Base-by-base conservation (phyloP, 1,140 invertebrate genomes). In the Oryctes rhinoceros region DNA sequence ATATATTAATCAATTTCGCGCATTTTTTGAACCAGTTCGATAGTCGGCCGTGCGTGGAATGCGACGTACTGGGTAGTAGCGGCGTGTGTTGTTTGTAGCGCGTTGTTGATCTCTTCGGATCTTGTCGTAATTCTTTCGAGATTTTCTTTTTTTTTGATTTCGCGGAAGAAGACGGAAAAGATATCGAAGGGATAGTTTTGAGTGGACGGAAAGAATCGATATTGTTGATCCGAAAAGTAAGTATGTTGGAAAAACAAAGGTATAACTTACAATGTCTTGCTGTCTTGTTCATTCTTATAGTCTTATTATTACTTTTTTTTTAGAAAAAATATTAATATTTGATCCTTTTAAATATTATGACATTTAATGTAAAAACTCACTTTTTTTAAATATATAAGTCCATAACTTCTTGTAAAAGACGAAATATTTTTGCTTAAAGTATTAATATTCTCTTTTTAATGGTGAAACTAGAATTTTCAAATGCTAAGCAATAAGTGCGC, bases 1-100 rank as follows among this genome's bases (percentile, higher is more conserved):
- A 71, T 71, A 71, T 71, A 71, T 24, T 71, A 71, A 71, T 71
- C 65, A 71, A 71, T 71, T 71, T 71, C 24, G 65, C 65, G 35
- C 24, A 24, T 71, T 71, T 71, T 71, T 30, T 37, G 11, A 71
- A 24, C 24, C 65, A 71, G 65, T 71, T 24, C 65, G 1, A 9
- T 24, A 10, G 35, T 9, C 6, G 20, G 20, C 65, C 3, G 24
- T 24, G 65, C 65, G 20, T 24, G 65, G 35, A 10, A 71, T 30
- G 24, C 3, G 20, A 10, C 65, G 65, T 3, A 11, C 10, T 20
- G 24, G 15, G 15, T n/a, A 30, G 65, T 67, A 10, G 18, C 4
- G 20, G 13, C 13, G 65, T 37, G 24, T 71, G 24, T 35, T 5
- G n/a, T 67, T 67, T 67, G 3, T 67, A 35, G 6, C 13, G 20